phyloP scores from a whole-genome alignment of 2,797 vertebrate species.

The Scarus forsteni region DNA sequence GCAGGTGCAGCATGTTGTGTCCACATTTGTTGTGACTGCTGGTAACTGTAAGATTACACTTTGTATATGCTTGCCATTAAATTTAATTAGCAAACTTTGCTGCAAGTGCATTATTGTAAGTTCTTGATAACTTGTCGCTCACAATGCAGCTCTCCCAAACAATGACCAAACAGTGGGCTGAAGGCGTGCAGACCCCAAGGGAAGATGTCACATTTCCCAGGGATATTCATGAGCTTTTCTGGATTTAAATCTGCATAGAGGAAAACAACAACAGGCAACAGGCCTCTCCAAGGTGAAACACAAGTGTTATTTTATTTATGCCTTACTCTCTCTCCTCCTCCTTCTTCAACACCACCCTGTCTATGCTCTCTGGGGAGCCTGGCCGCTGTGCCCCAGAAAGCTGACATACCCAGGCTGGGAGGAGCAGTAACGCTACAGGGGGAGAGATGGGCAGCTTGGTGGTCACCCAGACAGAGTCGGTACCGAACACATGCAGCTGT shows the following conservation, averaged over 20 bases:
- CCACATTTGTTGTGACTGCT: conserved; percentile 31
- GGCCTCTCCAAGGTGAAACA: conserved; percentile 77
- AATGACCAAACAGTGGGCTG: conserved; percentile 45
- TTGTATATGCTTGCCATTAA: conserved; percentile 25
- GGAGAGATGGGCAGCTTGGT: conserved; percentile 49
- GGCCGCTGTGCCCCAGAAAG: conserved; percentile 76
- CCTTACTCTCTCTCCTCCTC: conserved; percentile 31
- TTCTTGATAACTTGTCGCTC: conserved; percentile 51
- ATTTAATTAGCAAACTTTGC: conserved; percentile 37
- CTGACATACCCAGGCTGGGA: conserved; percentile 67
- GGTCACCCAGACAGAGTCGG: conserved; percentile 62
- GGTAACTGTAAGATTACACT: conserved; percentile 13
- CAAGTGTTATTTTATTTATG: conserved; percentile 82
- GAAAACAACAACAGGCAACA: conserved; percentile 63
- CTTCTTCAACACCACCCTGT: conserved; percentile 17
- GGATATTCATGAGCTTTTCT: conserved; percentile 55
- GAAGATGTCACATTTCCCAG: conserved; percentile 43
- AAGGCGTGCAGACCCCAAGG: conserved; percentile 42
- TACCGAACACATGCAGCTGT: conserved; percentile 58
- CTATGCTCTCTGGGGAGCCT: conserved; percentile 66
- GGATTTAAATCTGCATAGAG: conserved; percentile 66
- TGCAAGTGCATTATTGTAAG: conserved; percentile 15
- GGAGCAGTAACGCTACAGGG: conserved; percentile 50
- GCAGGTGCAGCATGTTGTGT: conserved; percentile 3
- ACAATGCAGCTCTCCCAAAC: conserved; percentile 39